These are phyloP conservation scores for Darevskia mixta DNA, from an alignment of 2,797 vertebrate species.

Conservation along the genomic window DNA sequence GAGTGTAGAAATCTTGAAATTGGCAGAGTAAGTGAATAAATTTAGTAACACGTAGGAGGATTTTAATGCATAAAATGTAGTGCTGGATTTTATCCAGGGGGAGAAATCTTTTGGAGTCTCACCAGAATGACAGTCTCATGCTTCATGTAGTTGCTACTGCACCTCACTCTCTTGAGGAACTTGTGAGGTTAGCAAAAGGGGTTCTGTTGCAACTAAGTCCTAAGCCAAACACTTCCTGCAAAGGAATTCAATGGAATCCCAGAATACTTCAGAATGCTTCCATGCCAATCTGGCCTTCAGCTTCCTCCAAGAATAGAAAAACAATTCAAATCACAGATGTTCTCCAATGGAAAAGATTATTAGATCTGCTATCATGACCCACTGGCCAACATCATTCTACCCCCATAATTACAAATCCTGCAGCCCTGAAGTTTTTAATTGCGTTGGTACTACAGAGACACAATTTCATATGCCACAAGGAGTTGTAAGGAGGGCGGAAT, in stretches of 20 bases:
- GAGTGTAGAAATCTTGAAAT: neutral
- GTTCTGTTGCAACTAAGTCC: neutral
- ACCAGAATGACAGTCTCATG: neutral
- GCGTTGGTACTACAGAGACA: slow-evolving; percentile 41
- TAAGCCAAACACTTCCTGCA: slow-evolving; percentile 34
- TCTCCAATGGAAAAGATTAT: neutral
- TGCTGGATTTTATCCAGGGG: neutral
- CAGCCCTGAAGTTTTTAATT: slow-evolving; percentile 3
- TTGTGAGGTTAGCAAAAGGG: neutral
- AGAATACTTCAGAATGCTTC: slow-evolving; percentile 21
- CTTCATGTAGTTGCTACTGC: neutral
- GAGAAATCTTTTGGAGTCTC: neutral
- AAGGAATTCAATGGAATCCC: slow-evolving; percentile 29
- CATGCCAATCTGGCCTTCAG: slow-evolving; percentile 23
- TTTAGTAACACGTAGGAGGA: neutral
- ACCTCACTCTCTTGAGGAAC: neutral
- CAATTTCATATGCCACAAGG: neutral
- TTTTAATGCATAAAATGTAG: neutral
- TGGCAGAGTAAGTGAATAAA: slow-evolving; percentile 2
- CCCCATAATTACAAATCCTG: slow-evolving; percentile 27
- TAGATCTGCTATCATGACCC: slow-evolving; percentile 10
- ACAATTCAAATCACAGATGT: slow-evolving; percentile 35
- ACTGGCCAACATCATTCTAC: slow-evolving; percentile 17
- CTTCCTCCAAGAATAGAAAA: slow-evolving; percentile 28
- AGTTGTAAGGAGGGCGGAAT: slow-evolving; percentile 39